A percentile compares a stretch with the other conserved stretches of the same genome.
Conservation (phyloP, 2,888 invertebrate species). For the Hetaerina titia region DNA sequence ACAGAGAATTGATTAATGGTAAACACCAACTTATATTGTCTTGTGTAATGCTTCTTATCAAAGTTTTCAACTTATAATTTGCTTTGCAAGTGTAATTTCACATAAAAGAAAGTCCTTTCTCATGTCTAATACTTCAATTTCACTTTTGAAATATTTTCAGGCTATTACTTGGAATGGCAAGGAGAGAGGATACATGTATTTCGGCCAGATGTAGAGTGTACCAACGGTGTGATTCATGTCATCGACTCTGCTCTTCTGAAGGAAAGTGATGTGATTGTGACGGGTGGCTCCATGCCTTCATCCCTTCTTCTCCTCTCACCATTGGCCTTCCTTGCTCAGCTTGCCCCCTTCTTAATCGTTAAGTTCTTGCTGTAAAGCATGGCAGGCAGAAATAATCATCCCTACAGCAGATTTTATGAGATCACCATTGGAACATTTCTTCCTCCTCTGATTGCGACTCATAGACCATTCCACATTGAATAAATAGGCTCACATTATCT, state of each 20-base stretch:
- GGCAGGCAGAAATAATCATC: slow-evolving; percentile 18
- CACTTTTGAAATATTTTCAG: slow-evolving; percentile 78
- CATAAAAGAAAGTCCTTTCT: background rate
- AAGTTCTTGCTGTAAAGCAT: slow-evolving; percentile 57
- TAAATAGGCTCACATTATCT: background rate
- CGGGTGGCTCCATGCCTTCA: slow-evolving; percentile 74
- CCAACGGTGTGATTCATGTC: slow-evolving; percentile 97
- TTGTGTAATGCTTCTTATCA: background rate
- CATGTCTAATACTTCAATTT: background rate
- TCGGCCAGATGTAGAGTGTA: slow-evolving; percentile 95
- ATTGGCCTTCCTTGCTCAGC: slow-evolving; percentile 48
- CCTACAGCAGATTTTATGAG: slow-evolving; percentile 46
- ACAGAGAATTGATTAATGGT: background rate
- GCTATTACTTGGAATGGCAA: slow-evolving; percentile 91
- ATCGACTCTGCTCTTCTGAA: slow-evolving; percentile 92
- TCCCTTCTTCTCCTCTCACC: slow-evolving; percentile 30
- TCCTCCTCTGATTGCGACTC: slow-evolving; percentile 48
- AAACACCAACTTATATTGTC: background rate
- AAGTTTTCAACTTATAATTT: background rate
- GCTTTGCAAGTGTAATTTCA: background rate
- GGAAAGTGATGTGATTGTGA: slow-evolving; percentile 90
- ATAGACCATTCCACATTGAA: slow-evolving; percentile 27
- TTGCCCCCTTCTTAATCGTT: slow-evolving; percentile 30
- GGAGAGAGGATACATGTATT: slow-evolving; percentile 90
- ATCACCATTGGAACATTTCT: slow-evolving; percentile 49